Evolutionary conservation across 37 sponge, comb jelly and placozoan genomes (phyloP), one percentile per base, ranked within the genome.

Genomic region (Beroe ovata): DNA sequence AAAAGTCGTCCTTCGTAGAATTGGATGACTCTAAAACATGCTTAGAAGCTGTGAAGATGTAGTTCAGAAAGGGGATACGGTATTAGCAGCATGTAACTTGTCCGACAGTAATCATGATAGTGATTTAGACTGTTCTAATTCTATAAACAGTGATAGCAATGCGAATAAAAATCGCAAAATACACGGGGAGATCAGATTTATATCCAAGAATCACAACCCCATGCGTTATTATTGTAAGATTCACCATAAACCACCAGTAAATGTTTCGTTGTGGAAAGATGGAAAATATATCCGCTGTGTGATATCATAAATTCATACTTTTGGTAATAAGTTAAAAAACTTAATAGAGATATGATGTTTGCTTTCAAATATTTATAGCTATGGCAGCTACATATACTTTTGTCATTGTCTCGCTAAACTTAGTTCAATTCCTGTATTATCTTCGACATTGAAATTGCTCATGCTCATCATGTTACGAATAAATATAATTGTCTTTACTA

Each of bases 1-100:
- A 58, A 58, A 58, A 58, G 59, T 58, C 59, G 59, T 58, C 59
- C 59, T 16, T 58, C 16, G 59, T 58, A 58, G 59, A 58, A 16
- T 58, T 19, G 11, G 16, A 58, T 58, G 59, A 16, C 59, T 58
- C 59, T 58, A 58, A 58, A 58, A 58, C 11, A 16, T 58, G 59
- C n/a, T n/a, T n/a, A n/a, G n/a, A n/a, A n/a, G n/a, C 59, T 58
- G 59, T 58, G 59, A 58, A 58, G 59, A 58, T 58, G 59, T 58
- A 58, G 59, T 58, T 58, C 59, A 58, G 16, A 58, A 58, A 58
- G 59, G 59, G 59, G 59, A 58, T 16, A 58, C 59, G 59, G 59
- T 58, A 58, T 11, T 58, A 58, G 16, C 59, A 19, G 16, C 59
- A 19, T 19, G 11, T 58, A 11, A 58, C 59, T 11, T 11, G 59